These are phyloP conservation scores for Gasteruption jaculator DNA, from an alignment of 2,888 invertebrate genomes.

Conservation along the genomic window DNA sequence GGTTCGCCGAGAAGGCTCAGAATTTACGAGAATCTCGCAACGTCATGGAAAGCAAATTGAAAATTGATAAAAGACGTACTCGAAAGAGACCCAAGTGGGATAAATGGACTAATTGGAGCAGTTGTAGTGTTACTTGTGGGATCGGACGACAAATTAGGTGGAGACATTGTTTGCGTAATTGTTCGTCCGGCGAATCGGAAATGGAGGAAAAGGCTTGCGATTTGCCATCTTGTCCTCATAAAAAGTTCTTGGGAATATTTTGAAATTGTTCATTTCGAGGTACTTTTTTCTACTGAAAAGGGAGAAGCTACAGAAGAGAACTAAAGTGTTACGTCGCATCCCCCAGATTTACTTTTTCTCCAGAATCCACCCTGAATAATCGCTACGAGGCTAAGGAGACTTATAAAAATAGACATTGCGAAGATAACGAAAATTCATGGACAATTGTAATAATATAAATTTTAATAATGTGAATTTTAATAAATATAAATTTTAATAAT, in stretches of 20 bases:
- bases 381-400: too few species aligned
- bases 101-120: constrained; percentile 60
- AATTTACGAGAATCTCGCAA: too few species aligned
- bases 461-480: too few species aligned
- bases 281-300: not conserved
- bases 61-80: too few species aligned
- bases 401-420: too few species aligned
- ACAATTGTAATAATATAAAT: too few species aligned
- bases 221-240: constrained; percentile 52
- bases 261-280: too few species aligned
- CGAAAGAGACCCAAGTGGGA: constrained; percentile 40
- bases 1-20: not conserved
- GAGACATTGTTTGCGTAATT: constrained; percentile 53
- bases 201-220: constrained; percentile 56
- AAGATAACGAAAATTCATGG: too few species aligned
- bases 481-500: too few species aligned
- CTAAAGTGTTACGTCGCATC: not conserved
- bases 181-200: constrained; percentile 51
- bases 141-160: constrained; percentile 59
- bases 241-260: constrained; percentile 43
- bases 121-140: constrained; percentile 63
- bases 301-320: not conserved
- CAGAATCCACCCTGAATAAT: too few species aligned
- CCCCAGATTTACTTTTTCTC: too few species aligned
- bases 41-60: too few species aligned